phyloP scores from a whole-genome alignment of 2,797 vertebrate genomes.

The Valencia hispanica region DNA sequence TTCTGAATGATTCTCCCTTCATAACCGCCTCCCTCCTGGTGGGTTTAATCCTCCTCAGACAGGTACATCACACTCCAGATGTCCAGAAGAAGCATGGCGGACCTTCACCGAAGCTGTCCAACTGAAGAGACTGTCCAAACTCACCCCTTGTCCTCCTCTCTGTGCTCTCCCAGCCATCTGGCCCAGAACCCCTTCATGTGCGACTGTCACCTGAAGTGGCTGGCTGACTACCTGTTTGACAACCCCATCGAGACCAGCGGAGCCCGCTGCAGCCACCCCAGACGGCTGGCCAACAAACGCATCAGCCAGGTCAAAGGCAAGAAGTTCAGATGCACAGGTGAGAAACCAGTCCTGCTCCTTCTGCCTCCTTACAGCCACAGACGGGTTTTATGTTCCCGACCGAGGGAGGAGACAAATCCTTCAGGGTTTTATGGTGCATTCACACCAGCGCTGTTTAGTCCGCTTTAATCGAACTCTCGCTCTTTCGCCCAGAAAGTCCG shows the following conservation, averaged over 20 bases:
- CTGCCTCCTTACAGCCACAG: neutral
- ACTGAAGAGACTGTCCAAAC: neutral
- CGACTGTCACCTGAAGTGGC: slow-evolving; percentile 99
- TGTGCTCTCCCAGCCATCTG: slow-evolving; percentile 86
- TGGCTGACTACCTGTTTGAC: slow-evolving; percentile 98
- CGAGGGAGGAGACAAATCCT: no score
- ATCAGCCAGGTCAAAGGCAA: slow-evolving; percentile 99
- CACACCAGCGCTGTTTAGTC: no score
- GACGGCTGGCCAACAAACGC: slow-evolving; percentile 96
- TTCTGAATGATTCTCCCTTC: neutral
- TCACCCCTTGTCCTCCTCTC: neutral
- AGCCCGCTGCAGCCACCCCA: slow-evolving; percentile 95
- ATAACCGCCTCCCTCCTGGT: neutral
- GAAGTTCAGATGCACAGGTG: slow-evolving; percentile 99
- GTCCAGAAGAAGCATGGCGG: neutral
- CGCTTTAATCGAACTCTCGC: no score
- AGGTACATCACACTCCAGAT: neutral
- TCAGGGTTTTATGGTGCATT: no score
- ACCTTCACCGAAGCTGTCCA: neutral
- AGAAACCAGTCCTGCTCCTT: neutral
- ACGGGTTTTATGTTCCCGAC: no score
- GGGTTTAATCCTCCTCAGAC: neutral
- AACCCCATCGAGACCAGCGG: slow-evolving; percentile 99
- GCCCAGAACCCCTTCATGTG: slow-evolving; percentile 99
- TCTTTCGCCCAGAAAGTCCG: no score